Conservation (phyloP, 2,113 vertebrate species). For the Fregetta grallaria region DNA sequence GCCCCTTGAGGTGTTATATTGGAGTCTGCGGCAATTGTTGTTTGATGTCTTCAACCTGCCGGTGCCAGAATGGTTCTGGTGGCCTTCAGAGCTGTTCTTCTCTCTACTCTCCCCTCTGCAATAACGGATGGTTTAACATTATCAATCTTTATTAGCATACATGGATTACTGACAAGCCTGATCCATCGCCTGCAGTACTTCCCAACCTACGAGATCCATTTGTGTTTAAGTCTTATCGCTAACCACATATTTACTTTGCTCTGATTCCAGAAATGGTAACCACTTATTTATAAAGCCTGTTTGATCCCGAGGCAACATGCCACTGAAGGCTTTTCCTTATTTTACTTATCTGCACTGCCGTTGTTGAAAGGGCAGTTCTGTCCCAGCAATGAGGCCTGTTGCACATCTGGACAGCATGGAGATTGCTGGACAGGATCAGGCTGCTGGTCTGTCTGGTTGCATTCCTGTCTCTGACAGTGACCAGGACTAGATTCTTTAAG, state of each 20-base stretch:
- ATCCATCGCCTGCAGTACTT: neutral
- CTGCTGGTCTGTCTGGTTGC: neutral
- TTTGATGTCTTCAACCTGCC: neutral
- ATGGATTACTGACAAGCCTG: neutral
- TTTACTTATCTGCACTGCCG: neutral
- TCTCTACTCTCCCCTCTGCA: neutral
- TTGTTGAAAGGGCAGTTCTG: neutral
- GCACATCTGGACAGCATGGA: neutral
- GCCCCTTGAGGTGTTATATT: neutral
- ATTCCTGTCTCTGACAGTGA: neutral
- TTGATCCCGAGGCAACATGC: neutral
- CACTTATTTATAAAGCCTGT: neutral
- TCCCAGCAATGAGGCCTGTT: neutral
- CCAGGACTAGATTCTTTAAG: neutral
- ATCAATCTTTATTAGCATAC: neutral
- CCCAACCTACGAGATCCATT: neutral
- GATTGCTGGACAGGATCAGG: neutral
- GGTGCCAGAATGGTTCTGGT: neutral
- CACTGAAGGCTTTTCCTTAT: neutral
- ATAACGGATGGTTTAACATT: neutral
- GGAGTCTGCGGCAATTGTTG: neutral
- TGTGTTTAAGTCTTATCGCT: neutral
- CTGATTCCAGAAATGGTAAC: neutral
- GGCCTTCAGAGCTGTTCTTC: neutral
- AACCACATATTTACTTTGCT: neutral